These are phyloP conservation scores for Patella vulgata DNA, from an alignment of 1,140 invertebrate species.

Conservation along the genomic window DNA sequence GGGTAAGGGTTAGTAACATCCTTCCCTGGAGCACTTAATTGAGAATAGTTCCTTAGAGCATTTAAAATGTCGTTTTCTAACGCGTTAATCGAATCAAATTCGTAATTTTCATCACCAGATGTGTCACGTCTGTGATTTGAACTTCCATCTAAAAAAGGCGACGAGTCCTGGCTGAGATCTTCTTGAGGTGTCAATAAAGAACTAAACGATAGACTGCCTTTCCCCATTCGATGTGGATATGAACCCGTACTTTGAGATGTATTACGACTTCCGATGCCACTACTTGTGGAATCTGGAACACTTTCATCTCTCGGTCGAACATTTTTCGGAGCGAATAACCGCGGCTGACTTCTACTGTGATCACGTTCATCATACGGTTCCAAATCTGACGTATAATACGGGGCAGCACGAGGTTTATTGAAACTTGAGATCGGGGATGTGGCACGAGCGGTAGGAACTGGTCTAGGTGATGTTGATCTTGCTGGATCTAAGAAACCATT, in stretches of 20 bases:
- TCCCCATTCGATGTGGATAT: constrained; percentile 38
- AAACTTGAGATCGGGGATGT: background rate
- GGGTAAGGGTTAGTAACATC: constrained; percentile 67
- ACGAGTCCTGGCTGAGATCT: constrained; percentile 50
- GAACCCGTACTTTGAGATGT: constrained; percentile 81
- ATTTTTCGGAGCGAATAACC: constrained; percentile 1
- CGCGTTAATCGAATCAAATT: constrained; percentile 79
- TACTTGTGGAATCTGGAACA: constrained; percentile 76
- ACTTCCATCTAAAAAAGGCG: constrained; percentile 34
- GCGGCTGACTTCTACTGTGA: constrained; percentile 5
- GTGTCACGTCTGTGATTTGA: constrained; percentile 72
- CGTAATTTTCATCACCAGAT: constrained; percentile 94
- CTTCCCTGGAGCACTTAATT: constrained; percentile 64
- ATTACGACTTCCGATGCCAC: constrained; percentile 91
- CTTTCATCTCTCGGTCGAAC: constrained; percentile 25
- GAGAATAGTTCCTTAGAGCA: constrained; percentile 49
- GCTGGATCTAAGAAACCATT: constrained; percentile 10
- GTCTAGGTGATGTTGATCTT: background rate
- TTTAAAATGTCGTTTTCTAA: constrained; percentile 60
- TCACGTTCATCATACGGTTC: background rate
- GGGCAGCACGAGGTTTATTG: background rate
- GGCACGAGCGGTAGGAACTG: constrained; percentile 14
- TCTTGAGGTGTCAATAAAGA: constrained; percentile 42
- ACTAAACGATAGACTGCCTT: constrained; percentile 38
- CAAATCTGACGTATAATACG: constrained; percentile 6